Conservation (phyloP, 2,888 invertebrate genomes). For the Rhyacophila evoluta region DNA sequence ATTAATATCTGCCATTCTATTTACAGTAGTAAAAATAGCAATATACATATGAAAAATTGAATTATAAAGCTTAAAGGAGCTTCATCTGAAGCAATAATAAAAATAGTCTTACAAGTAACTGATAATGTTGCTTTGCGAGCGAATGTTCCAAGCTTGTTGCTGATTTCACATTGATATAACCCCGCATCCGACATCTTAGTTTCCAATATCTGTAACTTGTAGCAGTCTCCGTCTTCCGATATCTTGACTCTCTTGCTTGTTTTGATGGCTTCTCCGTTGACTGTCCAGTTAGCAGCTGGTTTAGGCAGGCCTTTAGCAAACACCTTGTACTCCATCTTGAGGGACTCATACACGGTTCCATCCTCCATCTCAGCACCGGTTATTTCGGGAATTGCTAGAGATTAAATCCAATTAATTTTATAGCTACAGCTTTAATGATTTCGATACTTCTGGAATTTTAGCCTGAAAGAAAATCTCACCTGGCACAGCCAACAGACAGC, state of each 20-base stretch:
- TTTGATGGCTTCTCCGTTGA: constrained; percentile 80
- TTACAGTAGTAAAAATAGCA: constrained; percentile 7
- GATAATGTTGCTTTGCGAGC: constrained; percentile 78
- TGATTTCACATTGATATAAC: constrained; percentile 83
- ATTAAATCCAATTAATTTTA: constrained; percentile 44
- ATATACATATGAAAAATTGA: not conserved
- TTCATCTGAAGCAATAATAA: not conserved
- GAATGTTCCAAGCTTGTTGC: constrained; percentile 86
- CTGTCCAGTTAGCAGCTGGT: constrained; percentile 83
- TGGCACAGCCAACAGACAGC: not conserved
- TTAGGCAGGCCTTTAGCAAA: constrained; percentile 82
- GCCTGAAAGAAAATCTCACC: constrained; percentile 28
- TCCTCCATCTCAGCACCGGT: constrained; percentile 80
- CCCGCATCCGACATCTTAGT: constrained; percentile 81
- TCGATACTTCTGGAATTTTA: not conserved
- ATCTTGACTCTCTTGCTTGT: constrained; percentile 74
- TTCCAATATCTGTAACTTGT: constrained; percentile 79
- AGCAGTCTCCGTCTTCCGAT: constrained; percentile 76
- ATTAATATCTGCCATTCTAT: constrained; percentile 19
- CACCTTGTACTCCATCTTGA: constrained; percentile 83
- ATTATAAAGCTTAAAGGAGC: not conserved
- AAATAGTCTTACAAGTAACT: constrained; percentile 74
- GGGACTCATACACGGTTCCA: constrained; percentile 81
- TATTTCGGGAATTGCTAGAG: constrained; percentile 77
- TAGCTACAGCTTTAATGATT: not conserved